These are phyloP conservation scores for Tuberolachnus salignus DNA, from an alignment of 2,888 invertebrate genomes.

Conservation along the genomic window DNA sequence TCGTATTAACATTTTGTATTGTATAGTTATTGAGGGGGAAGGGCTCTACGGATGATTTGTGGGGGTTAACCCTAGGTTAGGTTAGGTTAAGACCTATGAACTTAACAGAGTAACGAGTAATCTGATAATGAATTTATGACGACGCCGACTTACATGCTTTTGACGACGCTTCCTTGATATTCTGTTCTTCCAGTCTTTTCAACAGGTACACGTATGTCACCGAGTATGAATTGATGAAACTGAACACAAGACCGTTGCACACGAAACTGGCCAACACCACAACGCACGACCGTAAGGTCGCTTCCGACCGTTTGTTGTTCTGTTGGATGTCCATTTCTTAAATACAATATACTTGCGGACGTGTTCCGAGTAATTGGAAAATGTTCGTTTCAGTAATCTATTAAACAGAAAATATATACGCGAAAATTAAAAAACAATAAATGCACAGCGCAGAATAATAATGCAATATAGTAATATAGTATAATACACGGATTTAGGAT, in stretches of 20 bases:
- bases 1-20: too few relatives aligned
- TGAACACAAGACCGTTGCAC: slow-evolving; percentile 88
- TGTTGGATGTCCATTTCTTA: slow-evolving; percentile 24
- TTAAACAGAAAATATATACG: slow-evolving; percentile 22
- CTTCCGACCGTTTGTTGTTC: slow-evolving; percentile 68
- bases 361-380: background rate
- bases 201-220: slow-evolving; percentile 76
- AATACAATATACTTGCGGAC: background rate
- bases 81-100: too few relatives aligned
- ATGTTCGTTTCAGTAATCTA: background rate
- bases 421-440: background rate
- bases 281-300: slow-evolving; percentile 79
- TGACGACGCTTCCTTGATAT: slow-evolving; percentile 75
- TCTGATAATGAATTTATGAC: too few relatives aligned
- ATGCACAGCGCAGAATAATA: too few relatives aligned
- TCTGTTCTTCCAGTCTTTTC: slow-evolving; percentile 69
- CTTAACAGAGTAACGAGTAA: too few relatives aligned
- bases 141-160: slow-evolving; percentile 81
- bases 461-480: too few relatives aligned
- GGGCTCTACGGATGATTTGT: too few relatives aligned
- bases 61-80: too few relatives aligned
- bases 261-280: slow-evolving; percentile 85
- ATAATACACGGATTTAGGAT: too few relatives aligned
- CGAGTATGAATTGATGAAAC: slow-evolving; percentile 88
- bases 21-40: too few relatives aligned